A percentile compares a stretch with the other conserved stretches of the same genome.
These are phyloP conservation scores for Hippoglossus stenolepis DNA, from an alignment of 2,113 vertebrate genomes.

Conservation along the genomic window DNA sequence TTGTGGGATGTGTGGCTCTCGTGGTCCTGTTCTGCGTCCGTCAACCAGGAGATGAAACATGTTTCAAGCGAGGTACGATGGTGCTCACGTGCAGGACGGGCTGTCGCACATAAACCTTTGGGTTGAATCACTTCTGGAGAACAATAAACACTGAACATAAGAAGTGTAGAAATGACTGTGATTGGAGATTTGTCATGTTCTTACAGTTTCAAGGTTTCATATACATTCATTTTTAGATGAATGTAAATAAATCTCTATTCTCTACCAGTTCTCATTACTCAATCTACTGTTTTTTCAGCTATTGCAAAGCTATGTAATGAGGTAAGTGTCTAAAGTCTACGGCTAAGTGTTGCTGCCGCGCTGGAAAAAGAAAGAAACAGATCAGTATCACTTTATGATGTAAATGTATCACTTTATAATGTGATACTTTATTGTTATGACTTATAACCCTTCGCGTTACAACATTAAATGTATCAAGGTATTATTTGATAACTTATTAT, in stretches of 20 bases:
- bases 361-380: too few species aligned
- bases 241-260: background rate
- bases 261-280: constrained; percentile 3
- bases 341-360: too few species aligned
- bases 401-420: too few species aligned
- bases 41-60: constrained; percentile 26
- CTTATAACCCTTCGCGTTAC: too few species aligned
- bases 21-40: constrained; percentile 36
- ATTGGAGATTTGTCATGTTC: background rate
- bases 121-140: background rate
- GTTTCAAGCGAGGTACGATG: constrained; percentile 67
- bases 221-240: background rate
- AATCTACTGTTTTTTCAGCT: constrained; percentile 62
- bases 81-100: background rate
- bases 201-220: background rate
- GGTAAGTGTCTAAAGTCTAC: constrained; percentile 43
- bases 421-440: too few species aligned
- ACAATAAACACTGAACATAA: too few species aligned
- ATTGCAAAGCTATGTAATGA: constrained; percentile 52
- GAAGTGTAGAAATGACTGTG: too few species aligned
- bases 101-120: constrained; percentile 1
- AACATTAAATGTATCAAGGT: too few species aligned
- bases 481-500: too few species aligned
- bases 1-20: constrained; percentile 32
- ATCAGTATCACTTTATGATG: too few species aligned